Percentiles rank a stretch among this genome's conserved stretches.
Evolutionary conservation across 2,888 invertebrate species (phyloP).

Genomic region (Diarsia brunnea): DNA sequence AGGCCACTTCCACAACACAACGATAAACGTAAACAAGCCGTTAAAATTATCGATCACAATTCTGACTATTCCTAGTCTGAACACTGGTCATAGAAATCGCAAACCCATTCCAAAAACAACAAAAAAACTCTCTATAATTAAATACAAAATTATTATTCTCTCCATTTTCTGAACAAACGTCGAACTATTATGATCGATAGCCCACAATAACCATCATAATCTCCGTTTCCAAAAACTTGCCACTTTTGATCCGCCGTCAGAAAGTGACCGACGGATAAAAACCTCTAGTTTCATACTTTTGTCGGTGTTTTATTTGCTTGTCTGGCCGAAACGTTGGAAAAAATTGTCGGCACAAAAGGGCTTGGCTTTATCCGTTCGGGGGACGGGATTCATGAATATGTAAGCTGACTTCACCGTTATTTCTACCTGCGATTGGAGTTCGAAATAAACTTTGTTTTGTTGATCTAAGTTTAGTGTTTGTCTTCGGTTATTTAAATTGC

Average conservation of each 20-base stretch:
- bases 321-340: conserved; percentile 49
- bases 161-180: conserved; percentile 34
- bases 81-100: conserved; percentile 1
- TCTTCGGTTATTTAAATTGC: conserved; percentile 39
- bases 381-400: conserved; percentile 65
- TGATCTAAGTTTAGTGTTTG: conserved; percentile 35
- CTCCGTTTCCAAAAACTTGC: conserved; percentile 36
- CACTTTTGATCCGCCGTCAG: conserved; percentile 66
- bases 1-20: background rate
- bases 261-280: conserved; percentile 36
- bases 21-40: too few species aligned
- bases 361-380: conserved; percentile 54
- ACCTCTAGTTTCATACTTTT: conserved; percentile 44
- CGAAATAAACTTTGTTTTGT: conserved; percentile 33
- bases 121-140: conserved; percentile 37
- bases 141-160: conserved; percentile 22
- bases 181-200: conserved; percentile 58
- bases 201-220: conserved; percentile 56
- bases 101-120: conserved; percentile 14
- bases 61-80: background rate
- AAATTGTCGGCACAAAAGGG: conserved; percentile 64
- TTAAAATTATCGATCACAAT: conserved; percentile 7
- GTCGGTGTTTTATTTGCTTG: conserved; percentile 49
- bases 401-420: conserved; percentile 64
- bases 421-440: conserved; percentile 57